Evolutionary conservation across 2,797 vertebrate genomes (phyloP).

Genomic region (Avahi laniger): DNA sequence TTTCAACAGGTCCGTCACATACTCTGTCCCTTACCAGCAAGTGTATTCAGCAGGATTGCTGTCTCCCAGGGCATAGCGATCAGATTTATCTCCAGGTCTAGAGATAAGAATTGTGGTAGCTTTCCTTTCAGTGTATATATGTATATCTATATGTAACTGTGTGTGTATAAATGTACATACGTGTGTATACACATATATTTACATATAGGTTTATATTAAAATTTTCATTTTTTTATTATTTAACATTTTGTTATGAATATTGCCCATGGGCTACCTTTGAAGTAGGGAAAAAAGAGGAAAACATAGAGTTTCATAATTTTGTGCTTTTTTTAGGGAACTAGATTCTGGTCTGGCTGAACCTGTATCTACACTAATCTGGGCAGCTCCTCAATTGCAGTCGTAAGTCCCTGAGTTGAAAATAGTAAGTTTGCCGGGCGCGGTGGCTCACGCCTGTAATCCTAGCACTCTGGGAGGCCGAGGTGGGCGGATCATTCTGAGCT

Average conservation of each 20-base stretch:
- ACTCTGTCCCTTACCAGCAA: background rate
- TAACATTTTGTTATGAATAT: background rate
- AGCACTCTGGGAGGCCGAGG: no score
- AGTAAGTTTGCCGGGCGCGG: constrained; percentile 88
- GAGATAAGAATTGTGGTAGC: background rate
- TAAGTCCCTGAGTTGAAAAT: constrained; percentile 91
- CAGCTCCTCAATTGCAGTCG: constrained; percentile 91
- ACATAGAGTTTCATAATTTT: background rate
- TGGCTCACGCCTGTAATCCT: no score
- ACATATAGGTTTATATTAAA: background rate
- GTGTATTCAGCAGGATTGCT: background rate
- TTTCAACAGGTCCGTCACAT: constrained; percentile 92
- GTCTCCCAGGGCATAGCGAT: background rate
- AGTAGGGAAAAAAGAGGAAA: background rate
- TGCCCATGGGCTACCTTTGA: background rate
- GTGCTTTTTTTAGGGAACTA: constrained; percentile 86
- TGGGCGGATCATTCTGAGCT: no score
- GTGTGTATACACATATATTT: background rate
- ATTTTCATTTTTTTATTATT: constrained; percentile 3
- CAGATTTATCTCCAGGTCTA: background rate
- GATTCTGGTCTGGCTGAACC: constrained; percentile 93
- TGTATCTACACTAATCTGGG: constrained; percentile 93
- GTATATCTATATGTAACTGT: background rate
- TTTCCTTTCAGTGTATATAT: background rate
- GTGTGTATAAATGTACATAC: background rate